Conservation (phyloP, 2,113 vertebrate species). For the Oenanthe oenanthe region DNA sequence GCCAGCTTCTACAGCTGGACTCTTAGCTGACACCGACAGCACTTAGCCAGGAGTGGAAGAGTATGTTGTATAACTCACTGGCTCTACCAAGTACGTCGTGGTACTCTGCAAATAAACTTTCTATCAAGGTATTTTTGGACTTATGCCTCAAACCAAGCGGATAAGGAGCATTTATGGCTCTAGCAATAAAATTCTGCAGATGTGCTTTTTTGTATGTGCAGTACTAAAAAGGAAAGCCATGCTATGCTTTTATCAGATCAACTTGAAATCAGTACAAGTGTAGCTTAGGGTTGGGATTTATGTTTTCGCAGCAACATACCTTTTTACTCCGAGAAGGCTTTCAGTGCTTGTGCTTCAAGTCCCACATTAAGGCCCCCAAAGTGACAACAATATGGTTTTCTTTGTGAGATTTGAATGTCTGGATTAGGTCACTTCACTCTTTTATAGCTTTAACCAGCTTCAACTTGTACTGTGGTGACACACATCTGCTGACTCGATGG, state of each 20-base stretch:
- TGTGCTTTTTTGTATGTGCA: conserved; percentile 38
- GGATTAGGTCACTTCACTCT: conserved; percentile 85
- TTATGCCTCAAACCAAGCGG: conserved; percentile 65
- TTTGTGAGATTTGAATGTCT: conserved; percentile 78
- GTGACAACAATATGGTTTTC: conserved; percentile 69
- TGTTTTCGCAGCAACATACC: conserved; percentile 7
- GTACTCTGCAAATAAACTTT: conserved; percentile 75
- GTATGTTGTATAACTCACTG: conserved; percentile 68
- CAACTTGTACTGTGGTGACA: conserved; percentile 92
- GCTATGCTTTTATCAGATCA: conserved; percentile 61
- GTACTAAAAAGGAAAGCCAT: conserved; percentile 52
- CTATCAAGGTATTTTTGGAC: conserved; percentile 73
- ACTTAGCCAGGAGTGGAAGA: conserved; percentile 65
- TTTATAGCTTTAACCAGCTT: conserved; percentile 88
- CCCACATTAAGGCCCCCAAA: conserved; percentile 54
- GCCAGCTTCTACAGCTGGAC: conserved; percentile 35
- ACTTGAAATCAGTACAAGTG: conserved; percentile 16
- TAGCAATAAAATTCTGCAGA: conserved; percentile 63
- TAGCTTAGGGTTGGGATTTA: conserved; percentile 35
- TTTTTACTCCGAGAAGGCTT: conserved; percentile 18
- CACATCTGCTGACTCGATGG: conserved; percentile 90
- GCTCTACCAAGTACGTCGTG: conserved; percentile 74
- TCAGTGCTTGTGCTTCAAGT: conserved; percentile 57
- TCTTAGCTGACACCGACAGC: conserved; percentile 27
- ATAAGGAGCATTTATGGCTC: conserved; percentile 70